These are phyloP conservation scores for Oreochromis mossambicus DNA, from an alignment of 2,797 vertebrate species.

Conservation along the genomic window DNA sequence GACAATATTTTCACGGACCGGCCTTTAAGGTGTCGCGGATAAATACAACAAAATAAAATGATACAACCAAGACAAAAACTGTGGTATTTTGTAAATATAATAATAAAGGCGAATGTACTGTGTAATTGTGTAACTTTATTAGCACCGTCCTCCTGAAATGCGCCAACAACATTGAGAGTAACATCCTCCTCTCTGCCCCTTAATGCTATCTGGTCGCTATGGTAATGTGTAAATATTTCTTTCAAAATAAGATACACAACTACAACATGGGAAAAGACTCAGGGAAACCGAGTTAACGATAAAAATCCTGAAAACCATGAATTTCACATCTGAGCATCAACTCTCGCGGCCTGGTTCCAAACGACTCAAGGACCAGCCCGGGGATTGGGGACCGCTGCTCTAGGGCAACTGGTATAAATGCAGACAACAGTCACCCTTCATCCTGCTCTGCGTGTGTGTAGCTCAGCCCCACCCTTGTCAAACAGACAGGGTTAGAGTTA, in stretches of 20 bases:
- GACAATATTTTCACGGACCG: too few species aligned
- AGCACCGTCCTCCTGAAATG: too few species aligned
- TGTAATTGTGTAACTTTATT: too few species aligned
- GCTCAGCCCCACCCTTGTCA: background rate
- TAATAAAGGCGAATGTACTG: background rate
- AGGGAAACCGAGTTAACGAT: fast-evolving
- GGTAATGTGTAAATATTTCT: too few species aligned
- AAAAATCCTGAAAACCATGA: background rate
- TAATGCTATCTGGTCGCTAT: too few species aligned
- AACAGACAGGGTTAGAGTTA: background rate
- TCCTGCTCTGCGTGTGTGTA: background rate
- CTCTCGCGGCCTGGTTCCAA: background rate
- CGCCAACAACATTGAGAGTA: too few species aligned
- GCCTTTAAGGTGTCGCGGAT: too few species aligned
- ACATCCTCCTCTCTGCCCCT: too few species aligned
- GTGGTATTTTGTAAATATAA: background rate
- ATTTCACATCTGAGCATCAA: background rate
- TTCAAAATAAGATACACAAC: too few species aligned
- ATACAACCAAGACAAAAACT: background rate
- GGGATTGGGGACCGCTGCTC: background rate
- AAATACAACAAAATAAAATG: too few species aligned
- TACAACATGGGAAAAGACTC: too few species aligned
- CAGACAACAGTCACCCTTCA: background rate
- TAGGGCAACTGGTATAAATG: background rate
- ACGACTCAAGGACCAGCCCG: background rate